Conservation (phyloP, 92 coral and sea anemone genomes). For the Phenganax subtilis region DNA sequence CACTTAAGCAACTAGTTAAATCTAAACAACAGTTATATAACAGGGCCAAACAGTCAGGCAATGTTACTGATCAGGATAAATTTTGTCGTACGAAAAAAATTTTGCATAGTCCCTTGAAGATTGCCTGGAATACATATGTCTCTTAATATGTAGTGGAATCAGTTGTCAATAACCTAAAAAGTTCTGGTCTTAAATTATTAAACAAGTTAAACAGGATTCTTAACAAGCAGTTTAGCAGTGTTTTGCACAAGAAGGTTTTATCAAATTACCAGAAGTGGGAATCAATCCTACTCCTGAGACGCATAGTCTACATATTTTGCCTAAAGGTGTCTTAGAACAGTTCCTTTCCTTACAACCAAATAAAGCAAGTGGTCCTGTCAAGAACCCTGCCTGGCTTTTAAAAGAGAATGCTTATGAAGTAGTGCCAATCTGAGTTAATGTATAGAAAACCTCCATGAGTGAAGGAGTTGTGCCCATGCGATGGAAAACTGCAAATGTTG, state of each 20-base stretch:
- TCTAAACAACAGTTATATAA: constrained; percentile 5
- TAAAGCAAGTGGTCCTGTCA: not conserved
- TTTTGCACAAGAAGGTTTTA: constrained; percentile 48
- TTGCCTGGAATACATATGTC: constrained; percentile 22
- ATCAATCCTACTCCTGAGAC: not conserved
- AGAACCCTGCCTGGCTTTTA: constrained; percentile 40
- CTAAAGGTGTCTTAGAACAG: not conserved
- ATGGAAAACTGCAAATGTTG: constrained; percentile 37
- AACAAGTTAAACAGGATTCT: constrained; percentile 35
- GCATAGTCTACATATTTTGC: not conserved
- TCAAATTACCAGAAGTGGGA: constrained; percentile 19
- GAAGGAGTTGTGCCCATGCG: constrained; percentile 43
- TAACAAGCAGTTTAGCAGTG: constrained; percentile 38
- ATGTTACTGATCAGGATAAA: not conserved
- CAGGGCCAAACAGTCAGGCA: constrained; percentile 16
- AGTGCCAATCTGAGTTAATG: constrained; percentile 29
- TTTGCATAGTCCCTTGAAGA: constrained; percentile 3
- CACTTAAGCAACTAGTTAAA: not conserved
- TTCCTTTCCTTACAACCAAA: not conserved
- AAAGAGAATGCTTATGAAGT: constrained; percentile 39
- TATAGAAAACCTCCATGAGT: constrained; percentile 40
- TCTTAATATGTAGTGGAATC: constrained; percentile 29
- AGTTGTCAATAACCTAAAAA: constrained; percentile 1
- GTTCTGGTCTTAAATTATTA: constrained; percentile 26
- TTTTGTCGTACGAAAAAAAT: not conserved